Evolutionary conservation across 2,113 vertebrate species (phyloP).

Genomic region (Ctenomys sociabilis): DNA sequence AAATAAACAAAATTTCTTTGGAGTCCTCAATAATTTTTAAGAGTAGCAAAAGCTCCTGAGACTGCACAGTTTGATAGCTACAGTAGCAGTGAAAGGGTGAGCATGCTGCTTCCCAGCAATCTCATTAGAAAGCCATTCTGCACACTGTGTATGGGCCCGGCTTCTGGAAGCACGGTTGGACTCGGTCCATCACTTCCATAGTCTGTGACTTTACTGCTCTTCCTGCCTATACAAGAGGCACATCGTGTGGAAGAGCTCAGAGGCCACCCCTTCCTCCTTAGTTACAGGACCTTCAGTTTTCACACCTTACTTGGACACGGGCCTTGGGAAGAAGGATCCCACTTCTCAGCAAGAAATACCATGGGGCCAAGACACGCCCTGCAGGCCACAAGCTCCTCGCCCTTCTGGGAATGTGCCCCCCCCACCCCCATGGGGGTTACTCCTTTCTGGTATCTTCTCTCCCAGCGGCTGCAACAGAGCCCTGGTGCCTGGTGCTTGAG

Average conservation of each 20-base stretch:
- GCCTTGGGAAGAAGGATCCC: neutral
- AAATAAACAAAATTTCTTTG: constrained; percentile 27
- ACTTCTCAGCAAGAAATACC: neutral
- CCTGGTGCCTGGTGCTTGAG: neutral
- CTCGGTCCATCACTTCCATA: neutral
- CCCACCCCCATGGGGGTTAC: neutral
- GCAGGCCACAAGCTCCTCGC: neutral
- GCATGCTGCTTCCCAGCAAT: neutral
- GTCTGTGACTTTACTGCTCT: neutral
- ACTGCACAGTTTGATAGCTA: neutral
- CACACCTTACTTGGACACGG: neutral
- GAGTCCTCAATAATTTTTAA: neutral
- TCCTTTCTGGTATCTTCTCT: neutral
- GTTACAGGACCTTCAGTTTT: neutral
- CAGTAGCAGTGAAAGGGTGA: neutral
- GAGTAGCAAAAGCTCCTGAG: neutral
- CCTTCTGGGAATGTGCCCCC: neutral
- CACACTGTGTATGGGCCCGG: too few species aligned
- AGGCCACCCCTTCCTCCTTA: neutral
- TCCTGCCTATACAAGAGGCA: neutral
- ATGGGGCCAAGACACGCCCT: neutral
- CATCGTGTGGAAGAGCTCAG: neutral
- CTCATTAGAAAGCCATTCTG: neutral
- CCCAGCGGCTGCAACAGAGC: neutral
- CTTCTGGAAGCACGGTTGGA: neutral